phyloP scores from a whole-genome alignment of 1,140 invertebrate species.

The Apis florea region DNA sequence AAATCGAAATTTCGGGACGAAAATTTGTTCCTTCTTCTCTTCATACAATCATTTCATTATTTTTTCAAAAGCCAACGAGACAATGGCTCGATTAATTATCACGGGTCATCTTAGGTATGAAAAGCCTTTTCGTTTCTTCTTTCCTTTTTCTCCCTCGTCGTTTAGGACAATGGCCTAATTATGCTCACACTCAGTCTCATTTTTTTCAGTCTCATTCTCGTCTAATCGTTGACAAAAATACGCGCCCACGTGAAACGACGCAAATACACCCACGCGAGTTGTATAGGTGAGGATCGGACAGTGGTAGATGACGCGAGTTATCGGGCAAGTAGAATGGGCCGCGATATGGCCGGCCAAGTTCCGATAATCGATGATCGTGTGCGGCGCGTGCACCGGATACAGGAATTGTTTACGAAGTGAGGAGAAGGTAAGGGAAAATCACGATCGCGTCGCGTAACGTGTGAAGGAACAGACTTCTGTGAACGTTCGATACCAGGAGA shows the following conservation, averaged over 20 bases:
- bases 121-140: no score
- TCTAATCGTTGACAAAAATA: neutral
- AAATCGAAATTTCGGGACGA: neutral
- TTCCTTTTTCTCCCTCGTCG: fast-evolving
- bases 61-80: no score
- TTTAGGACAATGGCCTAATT: constrained; percentile 24
- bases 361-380: constrained; percentile 54
- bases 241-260: constrained; percentile 17
- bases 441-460: neutral
- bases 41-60: no score
- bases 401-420: constrained; percentile 32
- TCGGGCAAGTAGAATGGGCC: constrained; percentile 73
- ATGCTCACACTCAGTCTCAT: neutral
- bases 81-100: no score
- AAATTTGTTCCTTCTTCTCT: no score
- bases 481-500: neutral
- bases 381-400: constrained; percentile 27
- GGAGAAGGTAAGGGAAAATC: constrained; percentile 15
- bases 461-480: neutral
- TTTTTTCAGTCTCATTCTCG: constrained; percentile 2
- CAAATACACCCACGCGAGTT: neutral
- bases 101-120: no score
- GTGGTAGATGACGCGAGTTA: constrained; percentile 69
- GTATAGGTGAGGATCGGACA: constrained; percentile 36
- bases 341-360: constrained; percentile 60